phyloP scores from a whole-genome alignment of 2,888 invertebrate species.

The Heliothis peltigera region DNA sequence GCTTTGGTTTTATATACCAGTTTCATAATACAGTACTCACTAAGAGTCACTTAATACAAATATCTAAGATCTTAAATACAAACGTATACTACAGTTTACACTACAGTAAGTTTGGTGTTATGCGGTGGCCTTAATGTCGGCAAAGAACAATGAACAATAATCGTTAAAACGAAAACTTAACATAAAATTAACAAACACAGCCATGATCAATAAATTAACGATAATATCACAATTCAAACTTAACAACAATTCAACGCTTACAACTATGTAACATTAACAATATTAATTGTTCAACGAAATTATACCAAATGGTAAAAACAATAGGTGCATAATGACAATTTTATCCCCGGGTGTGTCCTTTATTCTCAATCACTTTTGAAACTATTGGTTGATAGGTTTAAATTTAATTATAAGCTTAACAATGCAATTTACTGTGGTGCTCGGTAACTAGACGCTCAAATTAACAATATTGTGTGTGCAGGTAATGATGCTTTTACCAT shows the following conservation, averaged over 20 bases:
- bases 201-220: slow-evolving; percentile 77
- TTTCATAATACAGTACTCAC: slow-evolving; percentile 63
- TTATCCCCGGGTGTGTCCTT: slow-evolving; percentile 71
- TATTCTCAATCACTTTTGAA: slow-evolving; percentile 44
- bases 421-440: slow-evolving; percentile 52
- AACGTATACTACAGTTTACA: slow-evolving; percentile 60
- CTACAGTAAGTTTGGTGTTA: slow-evolving; percentile 57
- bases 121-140: slow-evolving; percentile 86
- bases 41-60: slow-evolving; percentile 47
- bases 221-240: slow-evolving; percentile 82
- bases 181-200: slow-evolving; percentile 90
- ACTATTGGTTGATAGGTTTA: slow-evolving; percentile 54
- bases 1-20: slow-evolving; percentile 90
- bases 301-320: slow-evolving; percentile 65
- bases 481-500: slow-evolving; percentile 27
- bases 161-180: slow-evolving; percentile 89
- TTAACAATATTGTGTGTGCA: slow-evolving; percentile 38
- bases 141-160: slow-evolving; percentile 78
- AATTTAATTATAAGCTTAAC: slow-evolving; percentile 58
- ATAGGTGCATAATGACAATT: slow-evolving; percentile 77
- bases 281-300: slow-evolving; percentile 62
- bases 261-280: slow-evolving; percentile 81
- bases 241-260: slow-evolving; percentile 88
- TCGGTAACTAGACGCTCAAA: slow-evolving; percentile 33
- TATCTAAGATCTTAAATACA: slow-evolving; percentile 56